These are phyloP conservation scores for Epinotia ramella DNA, from an alignment of 2,888 invertebrate species.

Conservation along the genomic window DNA sequence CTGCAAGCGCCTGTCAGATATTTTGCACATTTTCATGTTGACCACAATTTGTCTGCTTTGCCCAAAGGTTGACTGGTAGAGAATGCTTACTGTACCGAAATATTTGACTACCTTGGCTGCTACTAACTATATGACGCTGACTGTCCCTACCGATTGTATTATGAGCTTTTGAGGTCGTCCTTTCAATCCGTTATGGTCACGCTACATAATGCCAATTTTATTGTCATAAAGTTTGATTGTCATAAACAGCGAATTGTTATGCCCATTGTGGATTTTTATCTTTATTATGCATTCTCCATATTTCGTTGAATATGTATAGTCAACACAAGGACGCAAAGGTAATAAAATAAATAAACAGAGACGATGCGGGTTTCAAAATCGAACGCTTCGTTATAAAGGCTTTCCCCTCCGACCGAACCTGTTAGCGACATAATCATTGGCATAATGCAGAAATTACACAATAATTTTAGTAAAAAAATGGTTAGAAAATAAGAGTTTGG, in stretches of 20 bases:
- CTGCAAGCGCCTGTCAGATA: too few relatives aligned
- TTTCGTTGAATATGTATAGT: constrained; percentile 17
- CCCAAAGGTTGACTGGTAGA: too few relatives aligned
- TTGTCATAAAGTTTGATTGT: constrained; percentile 32
- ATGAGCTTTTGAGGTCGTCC: constrained; percentile 23
- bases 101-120: too few relatives aligned
- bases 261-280: constrained; percentile 8
- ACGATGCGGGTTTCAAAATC: constrained; percentile 42
- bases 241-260: constrained; percentile 13
- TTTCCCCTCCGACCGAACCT: constrained; percentile 36
- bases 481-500: neutral
- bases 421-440: constrained; percentile 12
- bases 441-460: constrained; percentile 21
- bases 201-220: constrained; percentile 15
- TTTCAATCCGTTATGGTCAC: constrained; percentile 21
- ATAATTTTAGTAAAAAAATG: neutral
- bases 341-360: constrained; percentile 29
- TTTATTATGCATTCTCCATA: constrained; percentile 6
- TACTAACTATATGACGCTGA: too few relatives aligned
- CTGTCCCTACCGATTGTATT: neutral
- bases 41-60: too few relatives aligned
- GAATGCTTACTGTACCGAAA: too few relatives aligned
- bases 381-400: constrained; percentile 19
- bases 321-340: constrained; percentile 15
- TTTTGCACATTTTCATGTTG: too few relatives aligned